These are phyloP conservation scores for Huso huso DNA, from an alignment of 2,797 vertebrate species.

Conservation along the genomic window DNA sequence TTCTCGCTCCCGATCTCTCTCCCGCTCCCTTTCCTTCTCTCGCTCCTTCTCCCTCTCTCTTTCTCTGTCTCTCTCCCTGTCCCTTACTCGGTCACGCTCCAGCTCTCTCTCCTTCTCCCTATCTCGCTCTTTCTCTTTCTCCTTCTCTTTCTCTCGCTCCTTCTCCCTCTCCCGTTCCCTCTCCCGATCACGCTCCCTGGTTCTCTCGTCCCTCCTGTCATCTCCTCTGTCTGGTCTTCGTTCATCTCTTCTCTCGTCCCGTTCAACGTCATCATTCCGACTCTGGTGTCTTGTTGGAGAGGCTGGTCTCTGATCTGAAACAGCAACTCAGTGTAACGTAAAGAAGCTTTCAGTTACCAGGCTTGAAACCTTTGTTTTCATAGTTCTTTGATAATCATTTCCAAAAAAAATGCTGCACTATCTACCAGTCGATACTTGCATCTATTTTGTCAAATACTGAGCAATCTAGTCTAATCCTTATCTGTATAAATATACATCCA, in stretches of 20 bases:
- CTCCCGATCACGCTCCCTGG: conserved; percentile 64
- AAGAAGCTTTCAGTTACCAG: too few relatives aligned
- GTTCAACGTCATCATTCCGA: conserved; percentile 79
- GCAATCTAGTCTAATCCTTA: too few relatives aligned
- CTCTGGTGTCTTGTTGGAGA: conserved; percentile 80
- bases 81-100: conserved; percentile 50
- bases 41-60: conserved; percentile 50
- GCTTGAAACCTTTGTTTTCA: too few relatives aligned
- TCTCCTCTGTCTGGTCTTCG: conserved; percentile 73
- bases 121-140: not conserved
- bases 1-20: conserved; percentile 44
- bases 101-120: conserved; percentile 45
- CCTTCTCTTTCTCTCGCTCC: too few relatives aligned
- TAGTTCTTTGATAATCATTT: too few relatives aligned
- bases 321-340: conserved; percentile 4
- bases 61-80: conserved; percentile 20
- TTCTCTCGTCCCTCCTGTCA: conserved; percentile 74
- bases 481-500: too few relatives aligned
- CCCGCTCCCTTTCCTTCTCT: conserved; percentile 47
- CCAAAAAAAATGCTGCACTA: too few relatives aligned
- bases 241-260: conserved; percentile 80
- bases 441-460: too few relatives aligned
- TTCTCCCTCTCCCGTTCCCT: conserved; percentile 44
- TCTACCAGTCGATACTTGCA: too few relatives aligned
- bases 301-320: conserved; percentile 73